Evolutionary conservation across 1,140 invertebrate species (phyloP), one percentile per base, ranked within the genome.

Genomic region (Parapsyche elsis): DNA sequence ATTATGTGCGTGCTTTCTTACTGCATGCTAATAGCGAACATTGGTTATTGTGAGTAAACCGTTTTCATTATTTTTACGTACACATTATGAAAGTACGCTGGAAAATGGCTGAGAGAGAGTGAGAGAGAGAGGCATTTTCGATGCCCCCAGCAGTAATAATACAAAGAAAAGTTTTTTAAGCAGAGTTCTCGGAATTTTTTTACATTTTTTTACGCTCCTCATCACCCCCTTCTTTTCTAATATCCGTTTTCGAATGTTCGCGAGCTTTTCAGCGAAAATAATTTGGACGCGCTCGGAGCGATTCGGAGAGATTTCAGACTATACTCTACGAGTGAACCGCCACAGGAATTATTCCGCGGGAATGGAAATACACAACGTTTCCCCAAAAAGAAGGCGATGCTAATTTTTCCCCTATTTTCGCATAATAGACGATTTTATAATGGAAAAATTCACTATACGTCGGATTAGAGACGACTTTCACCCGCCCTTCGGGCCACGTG

Each of bases 211-310:
- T n/a, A n/a, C 9, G 5, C 57, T 61, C 49, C 49, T 53, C 49
- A 53, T 53, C 49, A 61, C 7, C 57, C 57, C 57, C 57, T 21
- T 61, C 57, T 61, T 61, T 61, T 61, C 57, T 61, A 61, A 61
- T 61, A 61, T 61, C 57, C 57, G 57, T 61, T 61, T 61, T 61
- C 57, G 57, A 61, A 61, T 19, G 57, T 21, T 16, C 57, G 57
- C 49, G 49, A 14, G 49, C 49, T 19, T 61, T 61, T 61, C 57
- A 19, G 57, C 57, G 16, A 61, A 61, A 61, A 61, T 61, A 61
- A 61, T 61, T 53, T 16, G 49, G n/a, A 16, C 57, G 30, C 57
- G 57, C 12, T 16, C 57, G 16, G 57, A 9, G 57, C 14, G 57
- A 16, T 61, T 21, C 30, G 2, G n/a, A n/a, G n/a, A 38, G 30